Percentiles rank a stretch among this genome's conserved stretches.
phyloP scores from a whole-genome alignment of 2,113 vertebrate species.

The Gnathonemus echidnorhynchus region DNA sequence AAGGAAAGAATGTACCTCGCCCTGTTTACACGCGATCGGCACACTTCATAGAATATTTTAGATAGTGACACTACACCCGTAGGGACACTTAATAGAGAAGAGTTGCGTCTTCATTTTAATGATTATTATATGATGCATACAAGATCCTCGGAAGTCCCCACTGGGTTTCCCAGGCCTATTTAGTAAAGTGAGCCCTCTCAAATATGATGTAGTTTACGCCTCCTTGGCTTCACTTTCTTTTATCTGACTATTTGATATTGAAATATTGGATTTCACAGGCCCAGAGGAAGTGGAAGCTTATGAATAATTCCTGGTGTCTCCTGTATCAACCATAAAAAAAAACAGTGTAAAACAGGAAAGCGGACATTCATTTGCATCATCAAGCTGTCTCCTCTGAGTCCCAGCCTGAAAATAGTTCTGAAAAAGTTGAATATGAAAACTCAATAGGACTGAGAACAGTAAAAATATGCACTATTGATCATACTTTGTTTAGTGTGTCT shows the following conservation, averaged over 20 bases:
- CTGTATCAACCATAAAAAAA: background rate
- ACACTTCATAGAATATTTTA: background rate
- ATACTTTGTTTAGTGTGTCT: background rate
- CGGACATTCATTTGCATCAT: constrained; percentile 16
- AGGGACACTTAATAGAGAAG: constrained; percentile 14
- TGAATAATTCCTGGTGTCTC: constrained; percentile 6
- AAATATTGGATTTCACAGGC: constrained; percentile 53
- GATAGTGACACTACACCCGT: background rate
- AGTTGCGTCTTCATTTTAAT: constrained; percentile 18
- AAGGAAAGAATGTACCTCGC: background rate
- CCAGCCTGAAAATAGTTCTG: background rate
- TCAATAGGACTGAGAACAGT: background rate
- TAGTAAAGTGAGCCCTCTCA: constrained; percentile 62
- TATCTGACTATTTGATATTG: constrained; percentile 57
- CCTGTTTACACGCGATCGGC: background rate
- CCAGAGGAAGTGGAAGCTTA: constrained; percentile 38
- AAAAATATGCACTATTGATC: background rate
- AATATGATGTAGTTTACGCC: constrained; percentile 54
- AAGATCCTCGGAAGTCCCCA: constrained; percentile 42
- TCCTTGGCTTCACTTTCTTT: constrained; percentile 45
- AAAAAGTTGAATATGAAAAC: background rate
- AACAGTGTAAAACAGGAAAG: constrained; percentile 12
- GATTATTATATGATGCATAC: constrained; percentile 23
- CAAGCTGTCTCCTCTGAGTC: background rate
- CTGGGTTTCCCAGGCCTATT: constrained; percentile 50